Evolutionary conservation across 2,113 vertebrate genomes (phyloP).

Genomic region (Henicopernis longicauda): DNA sequence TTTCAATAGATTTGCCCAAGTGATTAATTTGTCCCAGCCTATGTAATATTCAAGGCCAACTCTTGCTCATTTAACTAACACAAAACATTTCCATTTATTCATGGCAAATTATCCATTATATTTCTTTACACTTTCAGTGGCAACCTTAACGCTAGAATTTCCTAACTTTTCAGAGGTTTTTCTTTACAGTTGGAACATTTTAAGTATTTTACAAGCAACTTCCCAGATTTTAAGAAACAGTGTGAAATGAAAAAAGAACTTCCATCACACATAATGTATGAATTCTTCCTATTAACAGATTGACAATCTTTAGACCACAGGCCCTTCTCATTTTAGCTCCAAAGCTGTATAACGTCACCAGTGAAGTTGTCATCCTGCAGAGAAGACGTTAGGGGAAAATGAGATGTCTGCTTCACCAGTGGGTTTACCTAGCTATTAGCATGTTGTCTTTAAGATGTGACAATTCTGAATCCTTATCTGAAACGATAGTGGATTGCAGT

Average conservation of each 20-base stretch:
- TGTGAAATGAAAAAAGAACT: neutral
- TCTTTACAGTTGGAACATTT: neutral
- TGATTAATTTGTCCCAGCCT: neutral
- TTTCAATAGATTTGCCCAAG: neutral
- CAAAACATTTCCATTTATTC: neutral
- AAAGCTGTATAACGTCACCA: neutral
- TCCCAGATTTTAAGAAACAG: neutral
- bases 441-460: neutral
- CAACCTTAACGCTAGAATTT: neutral
- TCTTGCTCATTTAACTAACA: neutral
- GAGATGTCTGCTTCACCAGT: neutral
- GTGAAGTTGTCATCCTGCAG: neutral
- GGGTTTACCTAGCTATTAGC: neutral
- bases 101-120: neutral
- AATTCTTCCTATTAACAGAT: neutral
- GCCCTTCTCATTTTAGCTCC: neutral
- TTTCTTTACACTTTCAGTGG: neutral
- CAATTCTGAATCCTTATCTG: neutral
- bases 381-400: neutral
- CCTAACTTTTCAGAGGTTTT: neutral
- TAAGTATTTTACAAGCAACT: neutral
- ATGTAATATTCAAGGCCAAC: neutral
- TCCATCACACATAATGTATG: neutral
- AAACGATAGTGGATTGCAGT: neutral
- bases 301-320: neutral